phyloP scores from a whole-genome alignment of 2,888 invertebrate species.

The Apodemia mormo region DNA sequence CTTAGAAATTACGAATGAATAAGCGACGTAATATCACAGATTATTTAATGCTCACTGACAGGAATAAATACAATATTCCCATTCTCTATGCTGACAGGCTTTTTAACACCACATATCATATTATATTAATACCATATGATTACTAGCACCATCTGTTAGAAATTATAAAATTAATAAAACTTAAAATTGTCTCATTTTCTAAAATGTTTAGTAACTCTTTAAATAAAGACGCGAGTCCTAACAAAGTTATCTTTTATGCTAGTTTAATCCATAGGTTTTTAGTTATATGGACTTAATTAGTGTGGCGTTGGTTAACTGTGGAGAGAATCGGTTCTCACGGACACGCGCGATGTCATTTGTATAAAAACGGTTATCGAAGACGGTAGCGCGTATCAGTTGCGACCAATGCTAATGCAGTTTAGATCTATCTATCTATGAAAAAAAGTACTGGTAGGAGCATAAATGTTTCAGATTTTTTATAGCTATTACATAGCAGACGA shows the following conservation, averaged over 20 bases:
- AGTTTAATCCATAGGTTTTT: background rate
- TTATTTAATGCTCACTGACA: too few species aligned
- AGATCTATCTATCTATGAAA: conserved; percentile 35
- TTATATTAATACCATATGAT: too few species aligned
- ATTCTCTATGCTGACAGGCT: too few species aligned
- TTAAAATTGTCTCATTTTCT: background rate
- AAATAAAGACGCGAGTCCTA: background rate
- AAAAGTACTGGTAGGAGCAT: conserved; percentile 47
- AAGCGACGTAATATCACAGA: too few species aligned
- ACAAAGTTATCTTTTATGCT: background rate
- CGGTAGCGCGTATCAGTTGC: conserved; percentile 26
- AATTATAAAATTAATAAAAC: too few species aligned
- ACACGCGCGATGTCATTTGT: conserved; percentile 1
- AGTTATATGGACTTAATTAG: background rate
- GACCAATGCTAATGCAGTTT: conserved; percentile 47
- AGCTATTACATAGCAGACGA: too few species aligned
- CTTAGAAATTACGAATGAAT: too few species aligned
- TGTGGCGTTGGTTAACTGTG: background rate
- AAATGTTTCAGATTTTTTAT: background rate
- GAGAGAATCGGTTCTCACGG: background rate
- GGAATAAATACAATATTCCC: too few species aligned
- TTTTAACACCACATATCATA: too few species aligned
- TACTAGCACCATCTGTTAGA: too few species aligned
- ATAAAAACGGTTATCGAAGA: conserved; percentile 4
- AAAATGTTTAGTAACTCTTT: background rate